These are phyloP conservation scores for Tetragonula clypearis DNA, from an alignment of 1,140 invertebrate species.

Conservation along the genomic window DNA sequence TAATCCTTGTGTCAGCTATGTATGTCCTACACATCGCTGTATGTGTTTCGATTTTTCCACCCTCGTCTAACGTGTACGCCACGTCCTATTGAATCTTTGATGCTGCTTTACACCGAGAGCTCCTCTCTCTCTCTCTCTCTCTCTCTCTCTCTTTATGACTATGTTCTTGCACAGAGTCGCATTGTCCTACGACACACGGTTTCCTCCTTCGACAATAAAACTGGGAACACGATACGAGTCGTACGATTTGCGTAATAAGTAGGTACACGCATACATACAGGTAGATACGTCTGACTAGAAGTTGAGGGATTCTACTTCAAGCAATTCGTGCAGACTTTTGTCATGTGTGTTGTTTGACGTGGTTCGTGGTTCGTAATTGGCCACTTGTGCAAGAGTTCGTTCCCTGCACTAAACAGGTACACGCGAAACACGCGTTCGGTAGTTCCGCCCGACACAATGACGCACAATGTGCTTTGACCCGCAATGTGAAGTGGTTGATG, in stretches of 20 bases:
- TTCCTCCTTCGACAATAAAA: neutral
- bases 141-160: neutral
- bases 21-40: neutral
- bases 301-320: neutral
- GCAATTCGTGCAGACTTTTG: neutral
- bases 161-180: neutral
- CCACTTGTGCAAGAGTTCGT: slow-evolving; percentile 13
- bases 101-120: neutral
- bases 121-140: no score
- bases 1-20: neutral
- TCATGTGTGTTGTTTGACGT: slow-evolving; percentile 25
- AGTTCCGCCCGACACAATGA: slow-evolving; percentile 8
- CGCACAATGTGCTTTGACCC: slow-evolving; percentile 38
- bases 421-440: slow-evolving; percentile 1
- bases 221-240: neutral
- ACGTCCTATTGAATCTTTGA: slow-evolving; percentile 21
- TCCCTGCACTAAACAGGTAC: slow-evolving; percentile 11
- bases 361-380: neutral
- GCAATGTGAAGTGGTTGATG: slow-evolving; percentile 19
- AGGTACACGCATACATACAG: neutral
- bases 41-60: slow-evolving; percentile 10
- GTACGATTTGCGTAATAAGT: neutral
- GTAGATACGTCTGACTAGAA: neutral
- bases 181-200: neutral
- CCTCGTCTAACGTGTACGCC: neutral